Conservation (phyloP, 2,113 vertebrate genomes). For the Ancistrus triradiatus region DNA sequence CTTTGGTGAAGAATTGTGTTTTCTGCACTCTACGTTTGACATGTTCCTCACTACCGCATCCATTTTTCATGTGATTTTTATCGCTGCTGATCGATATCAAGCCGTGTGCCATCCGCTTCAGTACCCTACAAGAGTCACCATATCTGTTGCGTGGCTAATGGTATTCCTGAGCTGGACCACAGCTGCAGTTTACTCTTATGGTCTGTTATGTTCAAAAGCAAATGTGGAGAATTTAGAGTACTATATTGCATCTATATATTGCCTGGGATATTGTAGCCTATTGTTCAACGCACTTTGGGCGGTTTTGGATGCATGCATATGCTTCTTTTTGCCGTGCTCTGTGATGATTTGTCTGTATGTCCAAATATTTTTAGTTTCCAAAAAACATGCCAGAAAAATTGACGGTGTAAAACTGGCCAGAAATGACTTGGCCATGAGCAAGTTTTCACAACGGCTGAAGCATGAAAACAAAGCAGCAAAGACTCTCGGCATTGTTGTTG, state of each 20-base stretch:
- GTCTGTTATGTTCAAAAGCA: conserved; percentile 45
- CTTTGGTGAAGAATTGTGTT: conserved; percentile 46
- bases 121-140: conserved; percentile 42
- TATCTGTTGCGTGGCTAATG: conserved; percentile 46
- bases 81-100: conserved; percentile 47
- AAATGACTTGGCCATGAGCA: not conserved
- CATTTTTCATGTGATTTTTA: conserved; percentile 50
- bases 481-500: conserved; percentile 51
- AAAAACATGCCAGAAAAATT: conserved; percentile 42
- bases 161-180: conserved; percentile 44
- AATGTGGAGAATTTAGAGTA: conserved; percentile 25
- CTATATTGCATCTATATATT: conserved; percentile 25
- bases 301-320: conserved; percentile 26
- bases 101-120: conserved; percentile 50
- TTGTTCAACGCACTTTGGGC: conserved; percentile 46
- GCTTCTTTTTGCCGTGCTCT: conserved; percentile 48
- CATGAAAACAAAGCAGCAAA: conserved; percentile 54
- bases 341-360: conserved; percentile 49
- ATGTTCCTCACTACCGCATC: conserved; percentile 48
- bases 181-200: conserved; percentile 39
- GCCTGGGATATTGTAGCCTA: conserved; percentile 45
- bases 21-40: conserved; percentile 49
- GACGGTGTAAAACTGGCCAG: conserved; percentile 13
- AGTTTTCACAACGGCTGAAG: conserved; percentile 17
- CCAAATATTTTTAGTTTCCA: conserved; percentile 50